Evolutionary conservation across 2,888 invertebrate genomes (phyloP).

Genomic region (Drosophila affinis): DNA sequence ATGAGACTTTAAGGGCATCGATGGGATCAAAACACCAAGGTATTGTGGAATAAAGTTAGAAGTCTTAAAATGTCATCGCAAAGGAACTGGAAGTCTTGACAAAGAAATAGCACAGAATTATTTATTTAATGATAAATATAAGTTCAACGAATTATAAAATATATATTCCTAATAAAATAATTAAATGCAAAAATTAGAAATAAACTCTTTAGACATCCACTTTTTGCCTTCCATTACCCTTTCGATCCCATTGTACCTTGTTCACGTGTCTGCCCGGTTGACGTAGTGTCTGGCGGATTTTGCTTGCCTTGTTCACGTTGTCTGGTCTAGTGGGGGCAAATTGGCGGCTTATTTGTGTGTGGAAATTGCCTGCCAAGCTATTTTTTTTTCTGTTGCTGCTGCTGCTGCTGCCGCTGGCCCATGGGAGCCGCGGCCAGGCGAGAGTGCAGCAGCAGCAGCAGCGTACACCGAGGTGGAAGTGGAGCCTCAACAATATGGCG

Average conservation of each 20-base stretch:
- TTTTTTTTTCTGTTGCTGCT: constrained; percentile 14
- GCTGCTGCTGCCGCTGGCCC: constrained; percentile 21
- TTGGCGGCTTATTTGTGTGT: constrained; percentile 74
- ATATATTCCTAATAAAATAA: no score
- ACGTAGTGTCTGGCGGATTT: constrained; percentile 59
- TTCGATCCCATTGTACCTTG: constrained; percentile 33
- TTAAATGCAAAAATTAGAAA: no score
- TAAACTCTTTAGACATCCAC: no score
- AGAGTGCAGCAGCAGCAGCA: constrained; percentile 1
- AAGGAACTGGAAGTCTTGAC: no score
- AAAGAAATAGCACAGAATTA: no score
- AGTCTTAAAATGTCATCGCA: no score
- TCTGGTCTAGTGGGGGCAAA: constrained; percentile 58
- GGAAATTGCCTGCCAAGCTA: constrained; percentile 57
- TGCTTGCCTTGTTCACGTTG: constrained; percentile 51
- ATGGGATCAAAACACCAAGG: no score
- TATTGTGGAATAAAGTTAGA: no score
- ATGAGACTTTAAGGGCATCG: no score
- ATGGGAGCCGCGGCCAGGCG: constrained; percentile 2
- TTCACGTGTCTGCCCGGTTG: constrained; percentile 63
- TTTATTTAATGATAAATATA: no score
- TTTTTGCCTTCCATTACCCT: background rate
- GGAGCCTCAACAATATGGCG: constrained; percentile 56
- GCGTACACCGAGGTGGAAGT: constrained; percentile 28
- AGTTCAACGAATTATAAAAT: no score